Evolutionary conservation across 2,113 vertebrate genomes (phyloP).

Genomic region (Aptenodytes forsteri): DNA sequence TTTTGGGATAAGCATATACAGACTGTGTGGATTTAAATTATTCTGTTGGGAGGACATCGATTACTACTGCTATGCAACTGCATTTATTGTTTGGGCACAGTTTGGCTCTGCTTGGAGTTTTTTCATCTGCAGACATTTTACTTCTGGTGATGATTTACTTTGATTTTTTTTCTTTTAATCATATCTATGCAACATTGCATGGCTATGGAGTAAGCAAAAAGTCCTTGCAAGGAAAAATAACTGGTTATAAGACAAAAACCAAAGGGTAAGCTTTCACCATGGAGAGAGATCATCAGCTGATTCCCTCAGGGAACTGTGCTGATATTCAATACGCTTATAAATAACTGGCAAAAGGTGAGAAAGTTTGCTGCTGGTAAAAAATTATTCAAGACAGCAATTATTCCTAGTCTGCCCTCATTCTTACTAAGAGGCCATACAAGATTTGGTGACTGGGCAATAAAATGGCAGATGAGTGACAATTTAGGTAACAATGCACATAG

Average conservation of each 20-base stretch:
- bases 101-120: neutral
- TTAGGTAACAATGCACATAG: neutral
- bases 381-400: neutral
- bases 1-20: neutral
- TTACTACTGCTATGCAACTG: neutral
- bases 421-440: neutral
- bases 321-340: neutral
- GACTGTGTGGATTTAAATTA: neutral
- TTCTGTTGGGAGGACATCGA: neutral
- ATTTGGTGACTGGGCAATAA: neutral
- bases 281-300: neutral
- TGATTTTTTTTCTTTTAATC: slow-evolving; percentile 8
- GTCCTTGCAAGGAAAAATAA: neutral
- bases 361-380: neutral
- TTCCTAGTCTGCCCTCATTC: too few species aligned
- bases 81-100: neutral
- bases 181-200: neutral
- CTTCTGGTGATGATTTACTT: neutral
- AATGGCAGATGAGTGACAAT: neutral
- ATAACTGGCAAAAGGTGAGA: neutral
- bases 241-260: neutral
- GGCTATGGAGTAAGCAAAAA: neutral
- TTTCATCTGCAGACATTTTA: neutral
- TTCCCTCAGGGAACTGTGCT: neutral
- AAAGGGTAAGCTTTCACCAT: neutral